Percentiles rank a stretch among this genome's conserved stretches.
Conservation (phyloP, 2,888 invertebrate genomes). For the Anarsia innoxiella region DNA sequence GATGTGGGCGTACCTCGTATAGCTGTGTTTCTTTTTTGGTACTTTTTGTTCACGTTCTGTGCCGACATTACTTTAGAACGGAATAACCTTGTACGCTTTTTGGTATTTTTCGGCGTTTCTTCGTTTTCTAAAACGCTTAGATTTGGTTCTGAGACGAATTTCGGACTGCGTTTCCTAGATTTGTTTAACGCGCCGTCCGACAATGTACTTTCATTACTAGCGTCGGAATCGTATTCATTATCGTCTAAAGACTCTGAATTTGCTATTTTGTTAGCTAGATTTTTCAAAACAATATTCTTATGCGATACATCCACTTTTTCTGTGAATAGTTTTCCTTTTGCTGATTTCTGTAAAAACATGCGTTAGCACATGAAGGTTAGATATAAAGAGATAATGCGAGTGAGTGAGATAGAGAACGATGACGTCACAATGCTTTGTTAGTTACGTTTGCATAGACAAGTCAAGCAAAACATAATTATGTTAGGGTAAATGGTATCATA, state of each 20-base stretch:
- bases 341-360: slow-evolving; percentile 55
- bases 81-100: slow-evolving; percentile 54
- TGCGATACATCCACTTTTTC: slow-evolving; percentile 61
- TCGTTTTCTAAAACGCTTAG: slow-evolving; percentile 53
- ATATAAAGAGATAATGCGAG: slow-evolving; percentile 14
- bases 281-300: slow-evolving; percentile 63
- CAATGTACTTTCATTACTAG: slow-evolving; percentile 60
- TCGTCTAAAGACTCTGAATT: slow-evolving; percentile 54
- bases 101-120: slow-evolving; percentile 62
- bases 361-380: slow-evolving; percentile 29
- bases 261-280: slow-evolving; percentile 60
- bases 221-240: slow-evolving; percentile 57
- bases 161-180: slow-evolving; percentile 56
- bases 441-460: slow-evolving; percentile 8
- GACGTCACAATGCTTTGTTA: slow-evolving; percentile 18
- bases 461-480: too few relatives aligned
- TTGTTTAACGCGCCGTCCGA: slow-evolving; percentile 57
- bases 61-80: slow-evolving; percentile 53
- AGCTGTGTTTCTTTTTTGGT: slow-evolving; percentile 46
- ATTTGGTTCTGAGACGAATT: slow-evolving; percentile 69
- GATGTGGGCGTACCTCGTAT: slow-evolving; percentile 53
- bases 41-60: slow-evolving; percentile 53
- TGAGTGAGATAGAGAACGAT: slow-evolving; percentile 12
- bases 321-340: slow-evolving; percentile 50
- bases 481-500: too few relatives aligned